These are phyloP conservation scores for Apocheima hispidaria DNA, from an alignment of 2,888 invertebrate species.

Conservation along the genomic window DNA sequence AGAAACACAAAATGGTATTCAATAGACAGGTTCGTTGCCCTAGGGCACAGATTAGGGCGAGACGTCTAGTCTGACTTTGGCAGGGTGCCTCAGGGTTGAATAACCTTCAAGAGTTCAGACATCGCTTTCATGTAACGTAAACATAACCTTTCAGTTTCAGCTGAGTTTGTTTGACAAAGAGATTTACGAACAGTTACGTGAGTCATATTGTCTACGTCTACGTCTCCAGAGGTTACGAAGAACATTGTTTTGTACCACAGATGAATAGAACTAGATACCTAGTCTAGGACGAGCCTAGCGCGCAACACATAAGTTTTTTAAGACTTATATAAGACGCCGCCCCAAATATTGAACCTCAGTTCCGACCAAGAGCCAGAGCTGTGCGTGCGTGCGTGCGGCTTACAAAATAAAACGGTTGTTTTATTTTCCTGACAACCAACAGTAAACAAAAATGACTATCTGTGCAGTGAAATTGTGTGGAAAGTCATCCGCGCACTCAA, in stretches of 20 bases:
- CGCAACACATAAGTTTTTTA: no score
- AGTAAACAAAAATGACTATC: no score
- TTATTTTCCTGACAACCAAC: no score
- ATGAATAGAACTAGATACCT: no score
- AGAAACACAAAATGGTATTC: constrained; percentile 5
- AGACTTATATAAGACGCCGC: no score
- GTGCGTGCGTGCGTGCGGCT: no score
- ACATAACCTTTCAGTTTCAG: neutral
- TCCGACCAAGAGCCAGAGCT: no score
- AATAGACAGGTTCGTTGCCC: constrained; percentile 26
- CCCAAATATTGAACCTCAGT: no score
- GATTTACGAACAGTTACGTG: neutral
- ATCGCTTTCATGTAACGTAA: neutral
- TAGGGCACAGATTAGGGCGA: constrained; percentile 22
- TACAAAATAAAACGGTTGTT: no score
- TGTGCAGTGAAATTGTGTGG: no score
- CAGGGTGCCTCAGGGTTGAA: constrained; percentile 21
- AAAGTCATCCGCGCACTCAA: no score
- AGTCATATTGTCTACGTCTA: neutral
- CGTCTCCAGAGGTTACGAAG: neutral
- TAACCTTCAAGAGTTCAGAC: constrained; percentile 30
- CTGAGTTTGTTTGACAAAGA: neutral
- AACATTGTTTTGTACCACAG: neutral
- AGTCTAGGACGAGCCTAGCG: no score
- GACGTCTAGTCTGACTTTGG: constrained; percentile 29